Evolutionary conservation across 2,888 invertebrate species (phyloP).

Genomic region (Therioaphis trifolii): DNA sequence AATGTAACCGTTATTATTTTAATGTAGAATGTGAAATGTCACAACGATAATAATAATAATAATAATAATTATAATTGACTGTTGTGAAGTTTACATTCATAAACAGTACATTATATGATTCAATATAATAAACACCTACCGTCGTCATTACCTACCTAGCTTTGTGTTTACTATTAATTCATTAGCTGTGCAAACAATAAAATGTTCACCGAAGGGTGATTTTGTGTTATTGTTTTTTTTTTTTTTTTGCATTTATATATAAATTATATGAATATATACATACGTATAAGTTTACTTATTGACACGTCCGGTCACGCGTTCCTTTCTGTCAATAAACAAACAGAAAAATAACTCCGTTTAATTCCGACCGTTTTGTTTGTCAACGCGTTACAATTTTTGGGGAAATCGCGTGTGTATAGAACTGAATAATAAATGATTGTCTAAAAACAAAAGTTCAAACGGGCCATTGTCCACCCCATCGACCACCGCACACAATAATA

Average conservation of each 20-base stretch:
- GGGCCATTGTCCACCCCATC: conserved; percentile 22
- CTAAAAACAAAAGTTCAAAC: conserved; percentile 51
- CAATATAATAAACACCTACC: neutral
- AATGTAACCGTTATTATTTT: conserved; percentile 17
- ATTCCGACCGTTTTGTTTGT: conserved; percentile 44
- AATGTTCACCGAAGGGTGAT: conserved; percentile 30
- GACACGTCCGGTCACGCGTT: conserved; percentile 62
- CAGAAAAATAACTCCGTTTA: conserved; percentile 29
- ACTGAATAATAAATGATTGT: conserved; percentile 36
- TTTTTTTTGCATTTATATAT: neutral
- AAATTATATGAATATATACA: too few species aligned
- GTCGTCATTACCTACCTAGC: too few species aligned
- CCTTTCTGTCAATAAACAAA: conserved; percentile 51
- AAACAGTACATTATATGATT: neutral
- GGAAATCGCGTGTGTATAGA: conserved; percentile 1
- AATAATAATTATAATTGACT: neutral
- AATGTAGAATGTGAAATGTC: neutral
- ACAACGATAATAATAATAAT: neutral
- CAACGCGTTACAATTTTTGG: conserved; percentile 44
- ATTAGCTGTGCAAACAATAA: conserved; percentile 43
- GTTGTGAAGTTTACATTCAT: conserved; percentile 15
- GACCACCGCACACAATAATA: neutral
- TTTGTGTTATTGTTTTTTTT: conserved; percentile 28
- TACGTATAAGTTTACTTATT: conserved; percentile 48
- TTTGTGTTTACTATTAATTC: conserved; percentile 46